Base-by-base conservation (phyloP, 1,140 invertebrate species). In the Aphidius gifuensis region DNA sequence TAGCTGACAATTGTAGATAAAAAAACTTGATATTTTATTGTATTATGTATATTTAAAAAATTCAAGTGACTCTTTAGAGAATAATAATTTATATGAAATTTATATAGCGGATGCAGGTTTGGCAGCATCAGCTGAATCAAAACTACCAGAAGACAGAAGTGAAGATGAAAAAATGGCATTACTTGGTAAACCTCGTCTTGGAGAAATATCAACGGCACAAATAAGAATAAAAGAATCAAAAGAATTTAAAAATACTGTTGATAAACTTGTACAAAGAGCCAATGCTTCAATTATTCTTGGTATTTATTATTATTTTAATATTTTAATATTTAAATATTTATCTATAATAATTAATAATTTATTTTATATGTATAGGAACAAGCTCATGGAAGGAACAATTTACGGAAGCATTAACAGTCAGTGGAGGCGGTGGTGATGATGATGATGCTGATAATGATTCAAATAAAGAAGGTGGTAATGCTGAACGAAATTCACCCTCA, bases 311-410 rank as follows among this genome's bases (percentile, higher is more conserved):
- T 57, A 48, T 57, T 23, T 4, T 46, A 50, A 61, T 23, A 60
- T 50, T 60, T 58, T 9, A 42, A 60, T 68, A 50, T 9, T 55
- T 16, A 16, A 16, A 16, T 16, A 16, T 16, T 16, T 16, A 16
- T 42, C 16, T 16, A 56, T 54, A 11, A 32, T 51, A 23, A 11
- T 49, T 40, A n/a, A 8, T 6, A 9, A 11, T n/a, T 58, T 48
- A 32, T 58, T n/a, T 2, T 16, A 0, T 16, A 16, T 0, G 1
- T 40, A 61, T 64, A 81, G 79, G 96, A 42, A 97, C 96, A 16
- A 96, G 93, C 11, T 96, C 95, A 0, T 99, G 97, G 97, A 94
- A 92, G 80, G 97, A 99, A 78, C 97, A 99, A 81, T 99, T 99
- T 77, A 84, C 93, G 68, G 96, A 98, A 80, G 97, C 96, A 8